Evolutionary conservation across 2,113 vertebrate species (phyloP).

Genomic region (Tangachromis dhanisi): DNA sequence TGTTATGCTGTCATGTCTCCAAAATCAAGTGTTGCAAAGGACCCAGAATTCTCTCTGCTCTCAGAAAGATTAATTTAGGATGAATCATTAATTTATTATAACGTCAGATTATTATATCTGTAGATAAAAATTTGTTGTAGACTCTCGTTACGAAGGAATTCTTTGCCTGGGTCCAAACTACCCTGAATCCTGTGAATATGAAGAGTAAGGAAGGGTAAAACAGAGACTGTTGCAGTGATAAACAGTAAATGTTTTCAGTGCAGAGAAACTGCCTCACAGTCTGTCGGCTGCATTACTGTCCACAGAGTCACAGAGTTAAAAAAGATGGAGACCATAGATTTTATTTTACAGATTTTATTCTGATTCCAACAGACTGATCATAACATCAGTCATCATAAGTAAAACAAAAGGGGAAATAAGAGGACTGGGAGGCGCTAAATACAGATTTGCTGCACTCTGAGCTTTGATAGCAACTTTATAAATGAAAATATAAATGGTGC

Average conservation of each 20-base stretch:
- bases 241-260: background rate
- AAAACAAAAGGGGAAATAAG: background rate
- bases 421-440: background rate
- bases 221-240: background rate
- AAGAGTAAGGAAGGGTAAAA: background rate
- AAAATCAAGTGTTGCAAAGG: background rate
- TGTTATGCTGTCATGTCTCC: fast-evolving
- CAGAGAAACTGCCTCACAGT: background rate
- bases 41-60: background rate
- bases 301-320: background rate
- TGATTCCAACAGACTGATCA: background rate
- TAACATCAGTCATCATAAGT: background rate
- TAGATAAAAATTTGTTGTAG: fast-evolving
- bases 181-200: fast-evolving
- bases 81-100: background rate
- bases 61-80: background rate
- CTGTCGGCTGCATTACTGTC: background rate
- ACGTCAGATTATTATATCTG: background rate
- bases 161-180: background rate
- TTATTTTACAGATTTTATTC: background rate
- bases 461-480: background rate
- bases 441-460: background rate
- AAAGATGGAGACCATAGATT: background rate
- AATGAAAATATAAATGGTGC: background rate
- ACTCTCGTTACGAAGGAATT: background rate